Conservation (phyloP, 2,797 vertebrate genomes). For the Amphiprion clarkii region DNA sequence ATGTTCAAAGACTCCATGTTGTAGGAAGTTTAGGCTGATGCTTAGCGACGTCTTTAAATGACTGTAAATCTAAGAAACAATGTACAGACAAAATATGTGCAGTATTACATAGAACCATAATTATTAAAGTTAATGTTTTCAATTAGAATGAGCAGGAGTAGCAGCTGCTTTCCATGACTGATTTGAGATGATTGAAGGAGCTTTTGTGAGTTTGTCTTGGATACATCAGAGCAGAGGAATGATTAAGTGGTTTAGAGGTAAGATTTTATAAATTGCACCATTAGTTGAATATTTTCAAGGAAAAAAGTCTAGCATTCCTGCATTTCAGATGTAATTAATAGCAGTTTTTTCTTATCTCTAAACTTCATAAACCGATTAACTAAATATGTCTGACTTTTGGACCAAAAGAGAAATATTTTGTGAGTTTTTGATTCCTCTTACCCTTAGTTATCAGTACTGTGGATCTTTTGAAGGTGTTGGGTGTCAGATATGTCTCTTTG, state of each 20-base stretch:
- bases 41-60: slow-evolving; percentile 13
- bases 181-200: background rate
- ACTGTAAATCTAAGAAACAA: background rate
- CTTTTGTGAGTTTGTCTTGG: background rate
- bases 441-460: no score
- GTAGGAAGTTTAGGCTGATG: slow-evolving; percentile 23
- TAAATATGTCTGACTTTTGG: no score
- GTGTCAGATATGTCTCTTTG: no score
- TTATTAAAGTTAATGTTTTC: background rate
- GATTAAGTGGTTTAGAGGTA: background rate
- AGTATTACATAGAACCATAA: background rate
- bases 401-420: no score
- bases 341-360: no score
- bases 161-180: background rate
- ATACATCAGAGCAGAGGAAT: no score
- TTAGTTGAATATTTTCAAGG: background rate
- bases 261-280: background rate
- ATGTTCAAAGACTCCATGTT: slow-evolving; percentile 42
- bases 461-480: no score
- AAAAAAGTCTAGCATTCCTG: background rate
- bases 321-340: no score
- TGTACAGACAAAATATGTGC: background rate
- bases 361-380: no score
- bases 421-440: no score
- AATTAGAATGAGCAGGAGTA: background rate